Conservation (phyloP, 2,888 invertebrate species). For the Cantharis rufa region DNA sequence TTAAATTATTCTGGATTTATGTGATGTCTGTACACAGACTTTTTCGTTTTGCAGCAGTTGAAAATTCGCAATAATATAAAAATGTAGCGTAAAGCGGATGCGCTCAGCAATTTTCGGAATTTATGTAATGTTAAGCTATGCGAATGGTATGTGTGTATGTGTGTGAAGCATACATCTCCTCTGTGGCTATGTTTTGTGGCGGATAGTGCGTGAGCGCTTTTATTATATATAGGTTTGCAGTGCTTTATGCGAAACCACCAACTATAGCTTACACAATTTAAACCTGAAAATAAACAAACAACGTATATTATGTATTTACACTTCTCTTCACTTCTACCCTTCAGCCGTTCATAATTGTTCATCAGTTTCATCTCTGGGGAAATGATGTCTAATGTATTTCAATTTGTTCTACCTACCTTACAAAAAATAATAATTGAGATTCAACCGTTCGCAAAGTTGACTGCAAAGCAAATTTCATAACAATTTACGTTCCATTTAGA, state of each 20-base stretch:
- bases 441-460: constrained; percentile 37
- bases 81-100: constrained; percentile 32
- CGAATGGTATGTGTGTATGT: constrained; percentile 23
- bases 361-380: constrained; percentile 22
- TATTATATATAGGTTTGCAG: constrained; percentile 20
- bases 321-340: constrained; percentile 17
- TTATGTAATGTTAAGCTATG: constrained; percentile 33
- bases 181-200: constrained; percentile 7
- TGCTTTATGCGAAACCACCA: constrained; percentile 29
- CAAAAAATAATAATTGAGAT: constrained; percentile 43
- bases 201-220: constrained; percentile 16
- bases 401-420: constrained; percentile 39
- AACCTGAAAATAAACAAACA: constrained; percentile 30
- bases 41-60: constrained; percentile 34
- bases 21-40: constrained; percentile 24
- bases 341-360: constrained; percentile 22
- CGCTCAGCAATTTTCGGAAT: constrained; percentile 33
- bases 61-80: constrained; percentile 37
- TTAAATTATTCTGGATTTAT: constrained; percentile 46
- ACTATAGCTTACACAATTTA: constrained; percentile 29
- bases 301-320: constrained; percentile 26
- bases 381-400: constrained; percentile 31
- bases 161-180: constrained; percentile 14
- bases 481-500: neutral
- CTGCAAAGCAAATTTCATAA: neutral